Evolutionary conservation across 2,888 invertebrate genomes (phyloP).

Genomic region (Gastrophysa polygoni): DNA sequence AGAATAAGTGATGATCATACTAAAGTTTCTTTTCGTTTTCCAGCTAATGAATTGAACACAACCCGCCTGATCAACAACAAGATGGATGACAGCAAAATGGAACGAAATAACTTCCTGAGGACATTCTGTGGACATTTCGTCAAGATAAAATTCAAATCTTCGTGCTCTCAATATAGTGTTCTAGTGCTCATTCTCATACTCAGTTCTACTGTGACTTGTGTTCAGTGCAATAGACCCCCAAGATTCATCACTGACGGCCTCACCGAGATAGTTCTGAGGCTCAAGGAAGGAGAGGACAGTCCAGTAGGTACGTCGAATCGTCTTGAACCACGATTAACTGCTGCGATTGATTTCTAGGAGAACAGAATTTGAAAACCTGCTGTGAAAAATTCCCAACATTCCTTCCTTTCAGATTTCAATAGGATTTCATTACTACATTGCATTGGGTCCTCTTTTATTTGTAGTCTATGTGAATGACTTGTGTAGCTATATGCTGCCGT

Average conservation of each 20-base stretch:
- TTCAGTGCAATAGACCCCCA: constrained; percentile 76
- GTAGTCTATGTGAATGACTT: no score
- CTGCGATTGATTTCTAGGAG: no score
- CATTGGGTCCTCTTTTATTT: no score
- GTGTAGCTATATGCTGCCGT: no score
- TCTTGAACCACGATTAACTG: no score
- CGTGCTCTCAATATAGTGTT: constrained; percentile 22
- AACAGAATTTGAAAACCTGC: no score
- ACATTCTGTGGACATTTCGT: constrained; percentile 47
- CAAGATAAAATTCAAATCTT: constrained; percentile 48
- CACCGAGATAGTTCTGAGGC: constrained; percentile 87
- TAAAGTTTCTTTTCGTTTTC: no score
- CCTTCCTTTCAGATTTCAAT: no score
- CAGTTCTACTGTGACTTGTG: constrained; percentile 38
- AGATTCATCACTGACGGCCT: constrained; percentile 86
- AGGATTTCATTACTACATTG: no score
- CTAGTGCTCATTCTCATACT: constrained; percentile 38
- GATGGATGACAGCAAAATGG: constrained; percentile 23
- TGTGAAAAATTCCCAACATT: no score
- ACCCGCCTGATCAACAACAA: not conserved
- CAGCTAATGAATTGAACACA: not conserved
- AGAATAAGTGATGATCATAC: no score
- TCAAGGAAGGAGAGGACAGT: constrained; percentile 87
- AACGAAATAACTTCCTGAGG: constrained; percentile 40
- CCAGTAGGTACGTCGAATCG: constrained; percentile 76